Conservation (phyloP, 2,113 vertebrate species). For the Myiagra hebetior region DNA sequence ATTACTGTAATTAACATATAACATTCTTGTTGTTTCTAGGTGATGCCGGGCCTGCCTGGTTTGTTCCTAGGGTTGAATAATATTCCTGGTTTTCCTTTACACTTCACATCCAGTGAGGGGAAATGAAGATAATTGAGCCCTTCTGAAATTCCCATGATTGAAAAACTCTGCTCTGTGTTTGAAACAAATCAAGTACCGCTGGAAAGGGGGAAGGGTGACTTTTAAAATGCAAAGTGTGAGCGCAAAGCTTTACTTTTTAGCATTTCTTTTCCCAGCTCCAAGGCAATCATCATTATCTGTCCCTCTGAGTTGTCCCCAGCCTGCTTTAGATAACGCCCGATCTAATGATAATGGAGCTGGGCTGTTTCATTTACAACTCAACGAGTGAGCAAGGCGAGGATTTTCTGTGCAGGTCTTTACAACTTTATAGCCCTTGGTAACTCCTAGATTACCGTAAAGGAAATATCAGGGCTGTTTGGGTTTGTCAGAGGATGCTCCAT, state of each 20-base stretch:
- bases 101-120: neutral
- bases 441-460: neutral
- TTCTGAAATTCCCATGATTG: neutral
- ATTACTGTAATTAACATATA: neutral
- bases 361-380: slow-evolving; percentile 8
- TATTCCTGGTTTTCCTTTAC: neutral
- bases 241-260: neutral
- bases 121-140: neutral
- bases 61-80: neutral
- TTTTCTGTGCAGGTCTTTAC: neutral
- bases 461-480: neutral
- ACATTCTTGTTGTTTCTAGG: neutral
- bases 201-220: neutral
- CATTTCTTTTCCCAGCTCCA: neutral
- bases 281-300: neutral
- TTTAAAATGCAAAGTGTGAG: neutral
- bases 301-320: neutral
- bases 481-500: neutral
- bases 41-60: neutral
- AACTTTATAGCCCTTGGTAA: slow-evolving; percentile 28
- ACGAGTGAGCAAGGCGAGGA: neutral
- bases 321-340: slow-evolving; percentile 5
- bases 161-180: neutral
- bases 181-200: neutral
- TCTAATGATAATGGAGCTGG: neutral